phyloP scores from a whole-genome alignment of 2,888 invertebrate species.

The Gymnosoma rotundatum region DNA sequence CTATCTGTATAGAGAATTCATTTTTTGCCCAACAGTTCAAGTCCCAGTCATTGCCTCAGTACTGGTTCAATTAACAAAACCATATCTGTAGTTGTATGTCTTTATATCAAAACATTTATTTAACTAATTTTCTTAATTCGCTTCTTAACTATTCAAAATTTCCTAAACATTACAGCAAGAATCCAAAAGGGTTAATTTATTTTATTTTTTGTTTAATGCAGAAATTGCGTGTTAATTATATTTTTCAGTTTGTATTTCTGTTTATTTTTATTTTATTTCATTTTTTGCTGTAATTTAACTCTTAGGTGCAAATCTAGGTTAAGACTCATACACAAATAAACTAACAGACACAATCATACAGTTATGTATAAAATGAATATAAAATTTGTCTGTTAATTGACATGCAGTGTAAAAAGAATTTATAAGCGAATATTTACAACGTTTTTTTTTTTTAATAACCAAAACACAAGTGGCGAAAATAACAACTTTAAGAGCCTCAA shows the following conservation, averaged over 20 bases:
- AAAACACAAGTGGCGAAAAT: slow-evolving; percentile 29
- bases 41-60: too few species aligned
- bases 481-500: not conserved
- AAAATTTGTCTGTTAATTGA: slow-evolving; percentile 41
- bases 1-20: too few species aligned
- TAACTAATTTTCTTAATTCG: too few species aligned
- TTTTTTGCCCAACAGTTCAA: too few species aligned
- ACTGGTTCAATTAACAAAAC: too few species aligned
- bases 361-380: slow-evolving; percentile 54
- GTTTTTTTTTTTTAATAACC: slow-evolving; percentile 19
- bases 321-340: slow-evolving; percentile 59
- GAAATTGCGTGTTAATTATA: slow-evolving; percentile 68
- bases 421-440: slow-evolving; percentile 21
- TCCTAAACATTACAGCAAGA: too few species aligned
- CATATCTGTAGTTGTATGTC: too few species aligned
- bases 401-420: slow-evolving; percentile 50
- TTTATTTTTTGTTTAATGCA: slow-evolving; percentile 37
- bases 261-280: slow-evolving; percentile 36
- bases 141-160: too few species aligned
- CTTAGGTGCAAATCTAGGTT: slow-evolving; percentile 69
- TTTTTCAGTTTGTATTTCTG: slow-evolving; percentile 22
- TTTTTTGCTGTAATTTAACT: slow-evolving; percentile 60
- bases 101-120: too few species aligned
- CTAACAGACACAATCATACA: slow-evolving; percentile 20
- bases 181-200: slow-evolving; percentile 49